These are phyloP conservation scores for Chelidonichthys spinosus DNA, from an alignment of 2,797 vertebrate genomes.

Conservation along the genomic window DNA sequence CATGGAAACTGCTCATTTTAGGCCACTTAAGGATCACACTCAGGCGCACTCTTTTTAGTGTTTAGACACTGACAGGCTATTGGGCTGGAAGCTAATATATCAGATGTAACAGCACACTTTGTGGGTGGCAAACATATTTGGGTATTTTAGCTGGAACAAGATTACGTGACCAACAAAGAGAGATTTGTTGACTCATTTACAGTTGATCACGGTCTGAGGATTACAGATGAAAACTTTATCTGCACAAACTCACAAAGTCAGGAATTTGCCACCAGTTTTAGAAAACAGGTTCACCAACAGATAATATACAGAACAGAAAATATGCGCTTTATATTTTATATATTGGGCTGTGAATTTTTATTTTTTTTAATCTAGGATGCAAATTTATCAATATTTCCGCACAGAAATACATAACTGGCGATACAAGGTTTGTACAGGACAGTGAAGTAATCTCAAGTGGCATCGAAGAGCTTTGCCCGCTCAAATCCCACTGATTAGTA, in stretches of 20 bases:
- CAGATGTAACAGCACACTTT: conserved; percentile 2
- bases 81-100: neutral
- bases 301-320: neutral
- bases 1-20: neutral
- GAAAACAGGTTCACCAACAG: neutral
- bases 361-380: neutral
- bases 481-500: conserved; percentile 81
- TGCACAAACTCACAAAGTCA: conserved; percentile 1
- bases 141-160: conserved; percentile 14
- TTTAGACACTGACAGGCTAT: neutral
- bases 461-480: conserved; percentile 71
- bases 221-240: conserved; percentile 23
- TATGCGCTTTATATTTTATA: too few relatives aligned
- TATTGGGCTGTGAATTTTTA: neutral
- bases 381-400: conserved; percentile 14
- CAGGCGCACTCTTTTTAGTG: neutral
- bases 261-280: conserved; percentile 2
- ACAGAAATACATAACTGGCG: conserved; percentile 29
- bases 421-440: conserved; percentile 58
- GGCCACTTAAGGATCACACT: neutral
- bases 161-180: conserved; percentile 20
- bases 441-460: conserved; percentile 72
- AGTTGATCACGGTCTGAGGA: neutral
- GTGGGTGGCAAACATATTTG: conserved; percentile 2
- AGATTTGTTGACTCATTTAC: conserved; percentile 30